Evolutionary conservation across 2,113 vertebrate genomes (phyloP).

Genomic region (Zosterops pallidus): DNA sequence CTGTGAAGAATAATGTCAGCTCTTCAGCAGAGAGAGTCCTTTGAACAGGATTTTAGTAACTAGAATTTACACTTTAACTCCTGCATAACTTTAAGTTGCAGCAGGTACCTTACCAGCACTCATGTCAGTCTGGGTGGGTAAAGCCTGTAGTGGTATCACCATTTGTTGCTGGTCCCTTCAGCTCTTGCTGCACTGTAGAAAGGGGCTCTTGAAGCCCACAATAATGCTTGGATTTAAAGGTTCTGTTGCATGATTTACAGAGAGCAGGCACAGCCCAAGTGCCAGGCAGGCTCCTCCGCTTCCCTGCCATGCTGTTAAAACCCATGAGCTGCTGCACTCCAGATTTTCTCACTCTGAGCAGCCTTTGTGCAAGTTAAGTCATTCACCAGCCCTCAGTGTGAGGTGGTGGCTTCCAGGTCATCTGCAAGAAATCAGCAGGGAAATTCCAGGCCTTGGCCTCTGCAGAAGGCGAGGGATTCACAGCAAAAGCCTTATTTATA

Average conservation of each 20-base stretch:
- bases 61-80: background rate
- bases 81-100: background rate
- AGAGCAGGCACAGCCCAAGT: background rate
- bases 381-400: fast-evolving
- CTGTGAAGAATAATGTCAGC: background rate
- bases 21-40: background rate
- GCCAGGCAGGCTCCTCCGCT: background rate
- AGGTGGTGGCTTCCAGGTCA: background rate
- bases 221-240: background rate
- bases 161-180: background rate
- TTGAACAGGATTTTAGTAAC: background rate
- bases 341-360: background rate
- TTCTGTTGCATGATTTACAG: background rate
- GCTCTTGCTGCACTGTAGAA: background rate
- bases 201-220: background rate
- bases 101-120: background rate
- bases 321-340: background rate
- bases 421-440: background rate
- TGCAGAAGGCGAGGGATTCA: background rate
- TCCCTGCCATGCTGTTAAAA: background rate
- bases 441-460: background rate
- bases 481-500: background rate
- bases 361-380: background rate
- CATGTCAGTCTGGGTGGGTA: background rate
- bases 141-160: background rate